Evolutionary conservation across 2,797 vertebrate species (phyloP).

Genomic region (Lacerta bilineata): DNA sequence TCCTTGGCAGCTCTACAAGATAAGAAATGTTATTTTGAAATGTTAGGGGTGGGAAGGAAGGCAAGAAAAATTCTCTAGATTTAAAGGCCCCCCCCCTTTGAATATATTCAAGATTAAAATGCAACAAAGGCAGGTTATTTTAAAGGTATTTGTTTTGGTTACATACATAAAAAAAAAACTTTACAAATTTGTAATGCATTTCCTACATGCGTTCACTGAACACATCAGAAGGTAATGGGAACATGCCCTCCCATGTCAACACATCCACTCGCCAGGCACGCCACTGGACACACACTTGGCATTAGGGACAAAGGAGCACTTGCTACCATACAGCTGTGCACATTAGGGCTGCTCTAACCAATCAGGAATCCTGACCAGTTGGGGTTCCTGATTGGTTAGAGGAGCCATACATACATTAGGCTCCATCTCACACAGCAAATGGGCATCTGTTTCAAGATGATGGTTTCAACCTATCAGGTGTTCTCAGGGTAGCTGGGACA

Average conservation of each 20-base stretch:
- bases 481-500: background rate
- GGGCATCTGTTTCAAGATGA: background rate
- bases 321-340: background rate
- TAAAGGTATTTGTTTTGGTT: background rate
- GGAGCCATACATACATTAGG: background rate
- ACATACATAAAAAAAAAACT: background rate
- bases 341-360: background rate
- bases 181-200: background rate
- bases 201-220: too few species aligned
- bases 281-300: background rate
- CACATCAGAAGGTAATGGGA: too few species aligned
- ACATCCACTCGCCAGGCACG: background rate
- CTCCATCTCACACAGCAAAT: background rate
- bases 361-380: background rate
- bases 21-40: background rate
- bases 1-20: background rate
- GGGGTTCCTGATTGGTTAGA: background rate
- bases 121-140: background rate
- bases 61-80: background rate
- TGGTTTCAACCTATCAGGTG: background rate
- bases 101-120: background rate
- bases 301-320: background rate
- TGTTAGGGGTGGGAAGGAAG: background rate
- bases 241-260: background rate
- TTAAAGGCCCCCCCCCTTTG: background rate